Conservation (phyloP, 2,888 invertebrate species). For the Leptodirus hochenwartii region DNA sequence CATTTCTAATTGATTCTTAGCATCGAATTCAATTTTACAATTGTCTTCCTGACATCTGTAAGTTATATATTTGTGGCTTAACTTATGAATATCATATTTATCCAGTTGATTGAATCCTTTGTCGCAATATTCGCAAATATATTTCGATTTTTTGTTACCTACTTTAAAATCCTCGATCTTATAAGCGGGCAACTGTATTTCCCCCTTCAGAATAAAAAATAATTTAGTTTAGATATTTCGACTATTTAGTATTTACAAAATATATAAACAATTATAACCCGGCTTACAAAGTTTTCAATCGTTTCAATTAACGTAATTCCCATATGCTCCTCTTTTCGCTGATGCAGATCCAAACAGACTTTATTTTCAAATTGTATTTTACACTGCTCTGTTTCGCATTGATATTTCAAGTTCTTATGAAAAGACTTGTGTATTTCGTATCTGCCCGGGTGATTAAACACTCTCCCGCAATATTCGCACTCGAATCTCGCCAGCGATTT, state of each 20-base stretch:
- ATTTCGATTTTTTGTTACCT: too few species aligned
- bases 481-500: conserved; percentile 23
- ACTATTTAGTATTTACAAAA: too few species aligned
- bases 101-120: too few species aligned
- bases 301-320: conserved; percentile 31
- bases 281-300: conserved; percentile 19
- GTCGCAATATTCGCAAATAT: too few species aligned
- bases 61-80: too few species aligned
- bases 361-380: conserved; percentile 25
- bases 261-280: too few species aligned
- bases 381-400: conserved; percentile 28
- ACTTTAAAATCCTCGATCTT: too few species aligned
- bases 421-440: conserved; percentile 35
- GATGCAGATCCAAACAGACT: conserved; percentile 35
- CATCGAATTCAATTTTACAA: too few species aligned
- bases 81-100: too few species aligned
- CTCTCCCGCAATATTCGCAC: conserved; percentile 33
- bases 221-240: too few species aligned
- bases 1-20: too few species aligned
- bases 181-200: conserved; percentile 13
- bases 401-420: conserved; percentile 41
- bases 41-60: too few species aligned
- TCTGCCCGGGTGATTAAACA: conserved; percentile 31
- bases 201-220: conserved; percentile 13
- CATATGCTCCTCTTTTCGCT: conserved; percentile 31